phyloP scores from a whole-genome alignment of 2,797 vertebrate species.

The Protosalanx chinensis region DNA sequence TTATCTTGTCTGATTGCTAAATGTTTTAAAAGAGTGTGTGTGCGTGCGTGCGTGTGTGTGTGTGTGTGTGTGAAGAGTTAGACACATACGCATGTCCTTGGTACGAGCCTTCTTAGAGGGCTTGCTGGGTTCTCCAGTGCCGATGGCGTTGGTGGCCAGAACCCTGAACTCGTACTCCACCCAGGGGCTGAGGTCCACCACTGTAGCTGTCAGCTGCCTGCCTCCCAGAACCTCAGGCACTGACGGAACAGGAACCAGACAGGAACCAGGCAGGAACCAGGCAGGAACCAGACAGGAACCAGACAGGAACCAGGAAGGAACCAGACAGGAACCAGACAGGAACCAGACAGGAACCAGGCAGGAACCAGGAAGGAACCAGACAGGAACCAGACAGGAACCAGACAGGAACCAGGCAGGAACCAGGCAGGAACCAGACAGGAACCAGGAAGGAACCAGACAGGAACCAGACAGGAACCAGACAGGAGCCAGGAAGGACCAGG shows the following conservation, averaged over 20 bases:
- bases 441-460: too few relatives aligned
- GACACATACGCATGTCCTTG: constrained; percentile 84
- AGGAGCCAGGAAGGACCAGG: too few relatives aligned
- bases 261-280: constrained; percentile 74
- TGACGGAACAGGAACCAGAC: constrained; percentile 61
- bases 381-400: too few relatives aligned
- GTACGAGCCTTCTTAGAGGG: constrained; percentile 85
- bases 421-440: too few relatives aligned
- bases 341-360: too few relatives aligned
- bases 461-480: neutral
- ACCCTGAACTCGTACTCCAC: constrained; percentile 92
- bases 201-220: constrained; percentile 81
- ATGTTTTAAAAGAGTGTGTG: neutral
- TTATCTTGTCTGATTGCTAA: neutral
- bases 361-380: too few relatives aligned
- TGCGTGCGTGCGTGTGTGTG: neutral
- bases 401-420: too few relatives aligned
- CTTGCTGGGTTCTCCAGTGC: constrained; percentile 88
- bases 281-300: constrained; percentile 58
- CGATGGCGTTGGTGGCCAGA: constrained; percentile 85
- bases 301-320: constrained; percentile 84
- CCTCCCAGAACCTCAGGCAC: constrained; percentile 83
- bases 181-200: constrained; percentile 89
- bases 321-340: constrained; percentile 54
- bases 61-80: neutral